A percentile compares a stretch with the other conserved stretches of the same genome.
These are phyloP conservation scores for Amazona guildingii DNA, from an alignment of 2,113 vertebrate species.

Conservation along the genomic window DNA sequence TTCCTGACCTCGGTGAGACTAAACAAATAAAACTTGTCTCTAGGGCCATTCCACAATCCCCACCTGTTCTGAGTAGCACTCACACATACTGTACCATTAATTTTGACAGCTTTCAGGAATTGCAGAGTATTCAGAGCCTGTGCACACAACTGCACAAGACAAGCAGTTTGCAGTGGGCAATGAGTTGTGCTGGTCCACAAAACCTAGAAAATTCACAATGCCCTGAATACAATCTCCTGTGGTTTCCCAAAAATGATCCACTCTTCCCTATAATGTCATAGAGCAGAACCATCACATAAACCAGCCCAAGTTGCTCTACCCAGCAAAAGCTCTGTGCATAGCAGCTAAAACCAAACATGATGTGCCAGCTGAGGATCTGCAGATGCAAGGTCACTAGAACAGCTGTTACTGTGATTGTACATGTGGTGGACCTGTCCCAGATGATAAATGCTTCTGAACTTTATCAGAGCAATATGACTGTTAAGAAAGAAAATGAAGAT, in stretches of 20 bases:
- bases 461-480: neutral
- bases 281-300: neutral
- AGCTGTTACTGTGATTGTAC: neutral
- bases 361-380: neutral
- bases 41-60: neutral
- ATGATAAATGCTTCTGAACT: neutral
- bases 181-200: neutral
- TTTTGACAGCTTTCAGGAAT: neutral
- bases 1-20: neutral
- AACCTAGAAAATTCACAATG: neutral
- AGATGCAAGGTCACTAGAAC: neutral
- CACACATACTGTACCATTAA: neutral
- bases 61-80: neutral
- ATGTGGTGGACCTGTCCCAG: neutral
- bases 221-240: neutral
- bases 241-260: neutral
- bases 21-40: slow-evolving; percentile 1
- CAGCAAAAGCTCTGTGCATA: neutral
- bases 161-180: neutral
- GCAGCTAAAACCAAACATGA: neutral
- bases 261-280: neutral
- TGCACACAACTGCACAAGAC: neutral
- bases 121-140: neutral
- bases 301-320: neutral
- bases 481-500: neutral